phyloP scores from a whole-genome alignment of 1,140 invertebrate genomes.

The Formica selysi region DNA sequence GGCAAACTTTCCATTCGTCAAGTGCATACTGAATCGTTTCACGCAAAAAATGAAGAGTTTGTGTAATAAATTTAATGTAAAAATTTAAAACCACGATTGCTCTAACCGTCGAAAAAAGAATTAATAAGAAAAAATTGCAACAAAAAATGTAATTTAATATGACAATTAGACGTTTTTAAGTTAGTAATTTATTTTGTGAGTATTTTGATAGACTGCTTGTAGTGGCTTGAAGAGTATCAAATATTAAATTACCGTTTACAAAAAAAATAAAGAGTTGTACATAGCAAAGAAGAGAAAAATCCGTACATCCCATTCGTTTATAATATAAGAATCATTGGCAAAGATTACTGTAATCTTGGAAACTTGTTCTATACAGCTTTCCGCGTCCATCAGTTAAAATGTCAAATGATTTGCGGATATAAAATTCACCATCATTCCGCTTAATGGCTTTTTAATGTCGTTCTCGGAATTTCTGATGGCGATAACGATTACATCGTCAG shows the following conservation, averaged over 20 bases:
- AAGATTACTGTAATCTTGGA: slow-evolving; percentile 49
- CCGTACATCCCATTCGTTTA: background rate
- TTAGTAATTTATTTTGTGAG: slow-evolving; percentile 35
- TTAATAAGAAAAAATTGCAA: background rate
- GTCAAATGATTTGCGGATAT: slow-evolving; percentile 58
- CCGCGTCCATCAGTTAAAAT: slow-evolving; percentile 57
- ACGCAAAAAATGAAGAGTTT: background rate
- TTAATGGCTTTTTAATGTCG: slow-evolving; percentile 79
- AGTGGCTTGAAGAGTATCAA: slow-evolving; percentile 21
- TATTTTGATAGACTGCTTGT: slow-evolving; percentile 2
- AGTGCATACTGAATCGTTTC: slow-evolving; percentile 5
- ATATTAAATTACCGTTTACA: background rate
- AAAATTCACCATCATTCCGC: slow-evolving; percentile 45
- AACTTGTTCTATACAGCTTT: slow-evolving; percentile 3
- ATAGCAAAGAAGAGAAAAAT: background rate
- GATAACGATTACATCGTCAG: slow-evolving; percentile 33
- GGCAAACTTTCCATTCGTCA: slow-evolving; percentile 49
- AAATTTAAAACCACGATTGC: slow-evolving; percentile 15
- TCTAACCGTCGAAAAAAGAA: background rate
- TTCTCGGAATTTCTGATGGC: slow-evolving; percentile 44
- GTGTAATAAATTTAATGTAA: slow-evolving; percentile 25
- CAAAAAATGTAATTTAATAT: background rate
- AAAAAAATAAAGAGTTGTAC: slow-evolving; percentile 14
- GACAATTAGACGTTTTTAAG: background rate
- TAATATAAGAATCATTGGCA: background rate